phyloP scores from a whole-genome alignment of 2,888 invertebrate genomes.

The Mallateleia sp. region DNA sequence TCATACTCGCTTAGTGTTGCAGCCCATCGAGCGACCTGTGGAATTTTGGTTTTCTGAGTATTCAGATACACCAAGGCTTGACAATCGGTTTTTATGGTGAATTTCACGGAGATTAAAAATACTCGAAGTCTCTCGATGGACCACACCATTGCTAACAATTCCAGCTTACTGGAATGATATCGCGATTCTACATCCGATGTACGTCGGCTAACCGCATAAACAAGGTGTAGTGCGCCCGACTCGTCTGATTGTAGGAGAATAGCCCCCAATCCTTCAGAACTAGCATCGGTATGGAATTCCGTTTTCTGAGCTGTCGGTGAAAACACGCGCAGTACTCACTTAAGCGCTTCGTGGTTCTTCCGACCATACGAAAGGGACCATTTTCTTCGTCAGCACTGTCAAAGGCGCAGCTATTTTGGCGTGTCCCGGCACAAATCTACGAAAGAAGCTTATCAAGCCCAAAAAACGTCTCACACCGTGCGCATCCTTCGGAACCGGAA shows the following conservation, averaged over 20 bases:
- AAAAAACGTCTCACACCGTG: not conserved
- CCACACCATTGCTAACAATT: conserved; percentile 45
- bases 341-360: no score
- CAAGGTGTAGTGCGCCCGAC: conserved; percentile 72
- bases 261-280: conserved; percentile 16
- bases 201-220: conserved; percentile 80
- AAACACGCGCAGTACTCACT: not conserved
- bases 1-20: conserved; percentile 63
- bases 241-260: conserved; percentile 74
- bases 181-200: conserved; percentile 75
- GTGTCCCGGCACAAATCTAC: not conserved
- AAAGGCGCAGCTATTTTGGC: not conserved
- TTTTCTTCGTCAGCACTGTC: not conserved
- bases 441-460: conserved; percentile 10
- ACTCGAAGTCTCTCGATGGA: conserved; percentile 60
- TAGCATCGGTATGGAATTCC: conserved; percentile 50
- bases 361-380: no score
- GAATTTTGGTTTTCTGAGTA: conserved; percentile 78
- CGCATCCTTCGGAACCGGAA: conserved; percentile 36
- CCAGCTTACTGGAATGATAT: conserved; percentile 78
- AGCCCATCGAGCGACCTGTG: conserved; percentile 73
- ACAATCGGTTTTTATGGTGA: conserved; percentile 54
- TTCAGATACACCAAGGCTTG: conserved; percentile 81
- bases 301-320: conserved; percentile 42
- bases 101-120: conserved; percentile 8